A percentile compares a stretch with the other conserved stretches of the same genome.
Evolutionary conservation across 2,888 invertebrate species (phyloP).

Genomic region (Drosophila recens): DNA sequence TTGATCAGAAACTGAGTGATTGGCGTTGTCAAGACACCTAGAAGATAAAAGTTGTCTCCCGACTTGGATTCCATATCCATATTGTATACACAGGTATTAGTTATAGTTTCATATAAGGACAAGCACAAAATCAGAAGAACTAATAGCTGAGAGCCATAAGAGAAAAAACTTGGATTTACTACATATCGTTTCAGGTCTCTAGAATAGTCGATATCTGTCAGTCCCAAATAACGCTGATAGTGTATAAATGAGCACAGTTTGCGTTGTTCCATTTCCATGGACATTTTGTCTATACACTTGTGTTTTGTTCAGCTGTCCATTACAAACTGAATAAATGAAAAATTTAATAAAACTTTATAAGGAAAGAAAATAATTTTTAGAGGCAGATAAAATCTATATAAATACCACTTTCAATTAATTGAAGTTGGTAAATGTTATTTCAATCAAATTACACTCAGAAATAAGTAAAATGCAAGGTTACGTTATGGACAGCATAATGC

Average conservation of each 20-base stretch:
- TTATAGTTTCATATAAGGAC: background rate
- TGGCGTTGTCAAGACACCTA: background rate
- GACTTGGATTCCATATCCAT: constrained; percentile 23
- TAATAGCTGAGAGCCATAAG: constrained; percentile 2
- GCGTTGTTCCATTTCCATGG: background rate
- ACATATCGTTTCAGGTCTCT: constrained; percentile 1
- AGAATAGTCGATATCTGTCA: constrained; percentile 23
- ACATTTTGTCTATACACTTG: background rate
- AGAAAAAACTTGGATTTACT: background rate
- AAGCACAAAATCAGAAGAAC: background rate
- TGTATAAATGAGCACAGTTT: constrained; percentile 22
- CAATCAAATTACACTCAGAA: too few species aligned
- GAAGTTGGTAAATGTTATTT: background rate
- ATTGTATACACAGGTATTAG: background rate
- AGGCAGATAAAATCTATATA: background rate
- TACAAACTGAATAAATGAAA: constrained; percentile 1
- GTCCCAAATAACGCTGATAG: constrained; percentile 35
- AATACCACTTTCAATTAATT: constrained; percentile 1
- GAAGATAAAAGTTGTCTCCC: constrained; percentile 10
- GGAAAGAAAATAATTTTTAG: background rate
- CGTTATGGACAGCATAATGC: too few species aligned
- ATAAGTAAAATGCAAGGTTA: too few species aligned
- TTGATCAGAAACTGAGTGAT: constrained; percentile 17
- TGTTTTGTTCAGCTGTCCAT: background rate
- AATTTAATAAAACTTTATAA: background rate